phyloP scores from a whole-genome alignment of 2,888 invertebrate species.

The Agrenia bidenticulata region DNA sequence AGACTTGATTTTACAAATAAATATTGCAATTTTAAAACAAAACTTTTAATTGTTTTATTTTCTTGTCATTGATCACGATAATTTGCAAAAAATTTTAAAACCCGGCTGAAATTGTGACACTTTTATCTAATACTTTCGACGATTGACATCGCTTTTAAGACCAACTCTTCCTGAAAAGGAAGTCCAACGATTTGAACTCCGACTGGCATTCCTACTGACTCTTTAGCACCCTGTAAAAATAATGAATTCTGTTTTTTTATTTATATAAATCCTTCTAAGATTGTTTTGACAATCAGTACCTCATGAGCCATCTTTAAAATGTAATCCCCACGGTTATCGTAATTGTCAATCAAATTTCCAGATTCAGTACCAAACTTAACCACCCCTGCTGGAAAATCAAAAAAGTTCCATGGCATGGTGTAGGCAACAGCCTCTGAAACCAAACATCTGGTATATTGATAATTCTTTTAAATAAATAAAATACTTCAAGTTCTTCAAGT shows the following conservation, averaged over 20 bases:
- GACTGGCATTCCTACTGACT: constrained; percentile 56
- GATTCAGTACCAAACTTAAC: constrained; percentile 33
- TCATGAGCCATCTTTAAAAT: constrained; percentile 27
- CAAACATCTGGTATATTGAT: constrained; percentile 3
- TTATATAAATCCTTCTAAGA: neutral
- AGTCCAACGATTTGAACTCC: constrained; percentile 56
- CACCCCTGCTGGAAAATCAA: constrained; percentile 38
- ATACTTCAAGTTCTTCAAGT: neutral
- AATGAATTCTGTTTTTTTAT: neutral
- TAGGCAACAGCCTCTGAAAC: constrained; percentile 34
- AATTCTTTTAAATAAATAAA: neutral
- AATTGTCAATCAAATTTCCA: constrained; percentile 26
- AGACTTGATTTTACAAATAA: too few relatives aligned
- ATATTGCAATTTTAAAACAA: too few relatives aligned
- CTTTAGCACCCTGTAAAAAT: constrained; percentile 20
- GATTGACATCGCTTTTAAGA: too few relatives aligned
- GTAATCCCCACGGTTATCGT: constrained; percentile 27
- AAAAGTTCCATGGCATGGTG: constrained; percentile 38
- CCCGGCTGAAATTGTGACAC: too few relatives aligned
- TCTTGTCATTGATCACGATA: too few relatives aligned
- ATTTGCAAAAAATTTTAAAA: too few relatives aligned
- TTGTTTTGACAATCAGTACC: too few relatives aligned
- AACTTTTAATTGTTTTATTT: too few relatives aligned
- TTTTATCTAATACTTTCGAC: too few relatives aligned
- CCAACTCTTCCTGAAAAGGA: constrained; percentile 57